Conservation (phyloP, 1,140 invertebrate species). For the Brachionus koreanus region DNA sequence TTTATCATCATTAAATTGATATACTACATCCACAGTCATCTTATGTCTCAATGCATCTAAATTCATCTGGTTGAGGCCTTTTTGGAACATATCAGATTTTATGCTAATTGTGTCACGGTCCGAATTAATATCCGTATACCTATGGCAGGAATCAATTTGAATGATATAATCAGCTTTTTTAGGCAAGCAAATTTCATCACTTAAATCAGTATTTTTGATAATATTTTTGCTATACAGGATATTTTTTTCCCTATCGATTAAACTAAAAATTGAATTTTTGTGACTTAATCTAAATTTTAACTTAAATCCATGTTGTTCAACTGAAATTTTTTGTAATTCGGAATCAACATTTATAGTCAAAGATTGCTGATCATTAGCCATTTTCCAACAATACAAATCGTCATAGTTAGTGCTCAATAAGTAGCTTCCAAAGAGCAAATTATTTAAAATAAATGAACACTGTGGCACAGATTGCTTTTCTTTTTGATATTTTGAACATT, state of each 20-base stretch:
- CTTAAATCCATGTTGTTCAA: slow-evolving; percentile 53
- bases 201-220: slow-evolving; percentile 46
- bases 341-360: neutral
- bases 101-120: neutral
- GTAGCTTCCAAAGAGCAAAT: slow-evolving; percentile 37
- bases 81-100: neutral
- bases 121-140: slow-evolving; percentile 62
- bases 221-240: slow-evolving; percentile 13
- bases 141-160: slow-evolving; percentile 74
- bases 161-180: slow-evolving; percentile 69
- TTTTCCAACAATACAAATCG: slow-evolving; percentile 38
- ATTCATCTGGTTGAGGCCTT: neutral
- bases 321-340: slow-evolving; percentile 49
- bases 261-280: slow-evolving; percentile 51
- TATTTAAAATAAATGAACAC: slow-evolving; percentile 19
- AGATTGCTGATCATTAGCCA: neutral
- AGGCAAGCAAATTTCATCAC: slow-evolving; percentile 55
- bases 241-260: slow-evolving; percentile 26
- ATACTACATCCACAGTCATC: neutral
- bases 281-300: slow-evolving; percentile 52
- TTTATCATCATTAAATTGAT: neutral
- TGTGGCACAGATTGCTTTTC: neutral
- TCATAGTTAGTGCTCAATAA: slow-evolving; percentile 15
- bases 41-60: neutral
- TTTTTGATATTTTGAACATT: neutral